phyloP scores from a whole-genome alignment of 2,797 vertebrate genomes.

The Bradypus variegatus region DNA sequence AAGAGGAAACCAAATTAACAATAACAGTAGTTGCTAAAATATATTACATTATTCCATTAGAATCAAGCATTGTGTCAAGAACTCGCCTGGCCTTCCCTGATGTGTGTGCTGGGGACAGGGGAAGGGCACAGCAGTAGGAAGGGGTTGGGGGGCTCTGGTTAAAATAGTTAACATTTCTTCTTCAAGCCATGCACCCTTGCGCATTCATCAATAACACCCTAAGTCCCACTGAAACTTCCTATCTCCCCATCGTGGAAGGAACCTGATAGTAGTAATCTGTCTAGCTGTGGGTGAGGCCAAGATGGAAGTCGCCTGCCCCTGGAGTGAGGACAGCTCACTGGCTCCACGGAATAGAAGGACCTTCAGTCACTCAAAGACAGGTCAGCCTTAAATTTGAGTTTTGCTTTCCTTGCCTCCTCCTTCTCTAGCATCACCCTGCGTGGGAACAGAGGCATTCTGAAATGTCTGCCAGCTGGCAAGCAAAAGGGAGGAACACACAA shows the following conservation, averaged over 20 bases:
- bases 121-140: no score
- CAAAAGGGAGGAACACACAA: neutral
- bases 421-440: neutral
- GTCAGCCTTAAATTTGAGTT: neutral
- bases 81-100: neutral
- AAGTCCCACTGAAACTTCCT: neutral
- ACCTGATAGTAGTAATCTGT: no score
- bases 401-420: neutral
- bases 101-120: neutral
- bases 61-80: neutral
- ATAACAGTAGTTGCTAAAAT: neutral
- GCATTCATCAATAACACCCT: no score
- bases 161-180: fast-evolving
- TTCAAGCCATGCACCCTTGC: neutral
- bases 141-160: fast-evolving
- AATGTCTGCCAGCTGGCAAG: no score
- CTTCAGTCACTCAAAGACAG: neutral
- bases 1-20: neutral
- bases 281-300: neutral
- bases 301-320: neutral
- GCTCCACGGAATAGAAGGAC: neutral
- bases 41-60: neutral
- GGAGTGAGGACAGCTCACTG: neutral
- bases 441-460: neutral
- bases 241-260: neutral